Conservation (phyloP, 2,888 invertebrate species). For the Epinotia demarniana region DNA sequence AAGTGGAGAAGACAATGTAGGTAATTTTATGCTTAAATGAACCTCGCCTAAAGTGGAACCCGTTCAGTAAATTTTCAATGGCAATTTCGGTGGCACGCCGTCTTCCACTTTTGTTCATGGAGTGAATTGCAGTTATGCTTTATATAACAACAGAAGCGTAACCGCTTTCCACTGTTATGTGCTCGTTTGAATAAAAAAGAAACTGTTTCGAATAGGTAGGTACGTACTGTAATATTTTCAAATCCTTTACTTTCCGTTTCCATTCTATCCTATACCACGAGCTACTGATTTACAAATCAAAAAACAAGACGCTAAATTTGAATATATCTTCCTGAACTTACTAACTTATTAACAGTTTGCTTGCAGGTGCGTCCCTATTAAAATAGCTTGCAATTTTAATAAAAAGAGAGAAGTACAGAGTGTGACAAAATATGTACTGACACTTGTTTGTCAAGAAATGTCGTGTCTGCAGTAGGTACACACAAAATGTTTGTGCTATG, state of each 20-base stretch:
- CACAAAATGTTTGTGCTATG: too few species aligned
- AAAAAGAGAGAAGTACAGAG: too few species aligned
- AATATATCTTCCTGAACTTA: too few species aligned
- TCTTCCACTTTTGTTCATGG: conserved; percentile 73
- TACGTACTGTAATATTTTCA: conserved; percentile 59
- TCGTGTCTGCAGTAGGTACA: too few species aligned
- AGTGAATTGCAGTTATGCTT: conserved; percentile 80
- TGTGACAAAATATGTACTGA: too few species aligned
- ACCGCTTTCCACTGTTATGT: conserved; percentile 72
- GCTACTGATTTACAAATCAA: too few species aligned
- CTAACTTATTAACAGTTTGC: too few species aligned
- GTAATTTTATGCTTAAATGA: conserved; percentile 83
- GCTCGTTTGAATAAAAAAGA: conserved; percentile 63
- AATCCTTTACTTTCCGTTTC: conserved; percentile 58
- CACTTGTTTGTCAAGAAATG: too few species aligned
- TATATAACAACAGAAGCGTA: conserved; percentile 78
- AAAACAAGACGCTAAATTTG: too few species aligned
- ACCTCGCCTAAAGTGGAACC: conserved; percentile 80
- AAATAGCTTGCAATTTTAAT: too few species aligned
- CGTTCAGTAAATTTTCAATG: conserved; percentile 80
- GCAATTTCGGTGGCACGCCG: conserved; percentile 74
- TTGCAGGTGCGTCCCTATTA: too few species aligned
- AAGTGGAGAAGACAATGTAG: conserved; percentile 80
- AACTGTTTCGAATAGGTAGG: conserved; percentile 51
- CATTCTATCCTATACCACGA: neutral